phyloP scores from a whole-genome alignment of 2,113 vertebrate genomes.

The Oncorhynchus masou region DNA sequence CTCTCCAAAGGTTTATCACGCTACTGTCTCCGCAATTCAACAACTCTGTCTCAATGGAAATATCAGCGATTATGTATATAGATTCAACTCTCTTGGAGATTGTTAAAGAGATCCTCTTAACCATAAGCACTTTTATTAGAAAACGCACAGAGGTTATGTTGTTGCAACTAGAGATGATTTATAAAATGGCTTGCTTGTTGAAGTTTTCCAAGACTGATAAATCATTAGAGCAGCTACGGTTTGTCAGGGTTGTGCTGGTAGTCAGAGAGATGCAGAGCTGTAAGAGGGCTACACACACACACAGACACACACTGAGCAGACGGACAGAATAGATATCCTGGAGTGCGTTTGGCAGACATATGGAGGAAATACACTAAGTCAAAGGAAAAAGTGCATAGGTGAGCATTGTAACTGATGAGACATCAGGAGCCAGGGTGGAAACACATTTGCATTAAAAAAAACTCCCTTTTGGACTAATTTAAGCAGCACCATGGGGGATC shows the following conservation, averaged over 20 bases:
- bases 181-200: background rate
- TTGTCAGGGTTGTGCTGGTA: background rate
- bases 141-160: background rate
- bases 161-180: background rate
- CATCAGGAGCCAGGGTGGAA: conserved; percentile 84
- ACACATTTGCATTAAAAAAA: conserved; percentile 88
- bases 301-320: conserved; percentile 13
- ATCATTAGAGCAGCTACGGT: background rate
- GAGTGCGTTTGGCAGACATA: background rate
- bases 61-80: background rate
- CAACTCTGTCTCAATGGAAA: background rate
- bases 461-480: conserved; percentile 96
- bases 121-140: background rate
- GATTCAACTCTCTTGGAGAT: background rate
- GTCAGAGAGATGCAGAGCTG: background rate
- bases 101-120: background rate
- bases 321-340: conserved; percentile 39
- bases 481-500: conserved; percentile 89
- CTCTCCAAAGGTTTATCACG: background rate
- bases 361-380: conserved; percentile 10
- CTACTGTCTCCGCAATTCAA: background rate
- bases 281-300: background rate
- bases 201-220: background rate
- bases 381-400: conserved; percentile 60
- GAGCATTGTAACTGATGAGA: conserved; percentile 80